phyloP scores from a whole-genome alignment of 2,797 vertebrate species.

The Miichthys miiuy region DNA sequence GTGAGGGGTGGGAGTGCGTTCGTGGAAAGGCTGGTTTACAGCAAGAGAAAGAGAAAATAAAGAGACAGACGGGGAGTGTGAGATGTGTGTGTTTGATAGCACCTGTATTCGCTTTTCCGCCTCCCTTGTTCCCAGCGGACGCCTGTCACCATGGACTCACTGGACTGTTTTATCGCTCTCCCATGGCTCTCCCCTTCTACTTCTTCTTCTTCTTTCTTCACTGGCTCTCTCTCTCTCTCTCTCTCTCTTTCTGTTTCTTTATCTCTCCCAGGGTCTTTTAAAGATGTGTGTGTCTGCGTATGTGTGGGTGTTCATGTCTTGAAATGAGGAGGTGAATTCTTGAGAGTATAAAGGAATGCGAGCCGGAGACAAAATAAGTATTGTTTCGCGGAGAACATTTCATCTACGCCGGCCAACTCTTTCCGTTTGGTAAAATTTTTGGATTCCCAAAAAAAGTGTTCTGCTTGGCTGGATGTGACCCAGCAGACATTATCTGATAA shows the following conservation, averaged over 20 bases:
- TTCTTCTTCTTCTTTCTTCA: conserved; percentile 25
- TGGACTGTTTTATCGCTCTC: conserved; percentile 81
- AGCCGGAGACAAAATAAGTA: conserved; percentile 70
- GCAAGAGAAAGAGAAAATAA: conserved; percentile 61
- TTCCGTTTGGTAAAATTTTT: conserved; percentile 56
- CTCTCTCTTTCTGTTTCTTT: conserved; percentile 67
- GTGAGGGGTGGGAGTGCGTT: conserved; percentile 38
- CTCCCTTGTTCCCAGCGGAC: conserved; percentile 75
- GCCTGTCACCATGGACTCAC: conserved; percentile 81
- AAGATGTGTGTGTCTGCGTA: conserved; percentile 37
- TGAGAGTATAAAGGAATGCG: conserved; percentile 67
- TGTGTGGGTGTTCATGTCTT: conserved; percentile 45
- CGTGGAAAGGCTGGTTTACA: conserved; percentile 57
- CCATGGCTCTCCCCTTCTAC: conserved; percentile 55
- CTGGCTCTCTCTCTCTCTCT: conserved; percentile 57
- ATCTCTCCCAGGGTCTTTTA: conserved; percentile 64
- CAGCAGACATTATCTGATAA: conserved; percentile 71
- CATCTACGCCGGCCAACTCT: conserved; percentile 45
- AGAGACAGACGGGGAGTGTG: conserved; percentile 61
- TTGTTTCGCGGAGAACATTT: conserved; percentile 60
- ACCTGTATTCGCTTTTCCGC: conserved; percentile 76
- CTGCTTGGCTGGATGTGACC: conserved; percentile 63
- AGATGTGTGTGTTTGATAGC: conserved; percentile 78
- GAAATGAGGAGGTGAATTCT: conserved; percentile 65
- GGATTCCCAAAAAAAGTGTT: conserved; percentile 45